Conservation (phyloP, 2,888 invertebrate species). For the Campoplex capitator region DNA sequence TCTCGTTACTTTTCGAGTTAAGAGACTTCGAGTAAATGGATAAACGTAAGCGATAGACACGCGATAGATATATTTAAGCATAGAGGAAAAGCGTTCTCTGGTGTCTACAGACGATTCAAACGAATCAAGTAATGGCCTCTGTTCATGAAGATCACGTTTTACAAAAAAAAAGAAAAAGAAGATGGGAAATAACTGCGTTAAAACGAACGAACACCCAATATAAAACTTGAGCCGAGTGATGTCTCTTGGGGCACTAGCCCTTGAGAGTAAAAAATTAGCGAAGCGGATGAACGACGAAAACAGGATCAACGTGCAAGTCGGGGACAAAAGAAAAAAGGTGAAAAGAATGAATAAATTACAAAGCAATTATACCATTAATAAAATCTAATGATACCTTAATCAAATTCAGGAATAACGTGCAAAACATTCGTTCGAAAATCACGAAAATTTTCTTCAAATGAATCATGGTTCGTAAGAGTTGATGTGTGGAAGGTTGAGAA, state of each 20-base stretch:
- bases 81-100: neutral
- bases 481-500: no score
- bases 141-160: conserved; percentile 50
- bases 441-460: neutral
- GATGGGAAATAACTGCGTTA: neutral
- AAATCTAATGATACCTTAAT: neutral
- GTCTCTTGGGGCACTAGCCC: conserved; percentile 50
- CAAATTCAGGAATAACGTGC: neutral
- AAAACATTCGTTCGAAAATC: neutral
- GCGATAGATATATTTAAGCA: neutral
- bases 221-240: conserved; percentile 38
- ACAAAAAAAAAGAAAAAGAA: conserved; percentile 5
- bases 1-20: conserved; percentile 33
- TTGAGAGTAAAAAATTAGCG: conserved; percentile 61
- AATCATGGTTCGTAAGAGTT: neutral
- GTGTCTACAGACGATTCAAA: conserved; percentile 60
- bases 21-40: conserved; percentile 33
- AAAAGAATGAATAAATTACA: neutral
- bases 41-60: conserved; percentile 16
- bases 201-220: conserved; percentile 5
- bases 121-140: conserved; percentile 55
- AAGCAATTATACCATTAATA: neutral
- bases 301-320: neutral
- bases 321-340: neutral
- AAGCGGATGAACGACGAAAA: conserved; percentile 14